These are phyloP conservation scores for Nymphalis polychloros DNA, from an alignment of 2,888 invertebrate genomes.

Conservation along the genomic window DNA sequence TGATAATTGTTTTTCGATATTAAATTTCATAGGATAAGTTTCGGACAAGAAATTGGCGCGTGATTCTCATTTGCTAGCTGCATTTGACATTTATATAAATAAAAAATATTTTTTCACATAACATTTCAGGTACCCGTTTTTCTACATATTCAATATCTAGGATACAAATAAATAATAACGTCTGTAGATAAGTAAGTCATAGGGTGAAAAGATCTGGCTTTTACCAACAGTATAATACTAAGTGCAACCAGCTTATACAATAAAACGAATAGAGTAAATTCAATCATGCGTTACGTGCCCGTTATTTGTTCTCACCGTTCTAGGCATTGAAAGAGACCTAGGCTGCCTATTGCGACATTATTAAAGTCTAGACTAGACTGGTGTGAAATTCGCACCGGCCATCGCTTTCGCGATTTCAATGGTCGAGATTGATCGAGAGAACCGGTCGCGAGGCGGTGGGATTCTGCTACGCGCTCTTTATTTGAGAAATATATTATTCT, in stretches of 20 bases:
- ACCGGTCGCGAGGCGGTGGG: conserved; percentile 61
- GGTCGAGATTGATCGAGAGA: conserved; percentile 67
- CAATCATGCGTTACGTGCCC: conserved; percentile 57
- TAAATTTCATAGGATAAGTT: background rate
- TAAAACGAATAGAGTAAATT: conserved; percentile 26
- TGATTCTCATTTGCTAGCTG: background rate
- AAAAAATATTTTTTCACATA: background rate
- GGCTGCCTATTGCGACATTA: conserved; percentile 60
- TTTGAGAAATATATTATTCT: conserved; percentile 23
- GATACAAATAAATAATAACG: conserved; percentile 10
- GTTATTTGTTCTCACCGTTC: conserved; percentile 72
- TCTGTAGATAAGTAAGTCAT: conserved; percentile 7
- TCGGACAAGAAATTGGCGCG: background rate
- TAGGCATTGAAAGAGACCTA: conserved; percentile 56
- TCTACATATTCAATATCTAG: background rate
- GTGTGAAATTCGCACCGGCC: conserved; percentile 78
- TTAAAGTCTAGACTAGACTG: conserved; percentile 70
- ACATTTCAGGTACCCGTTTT: background rate
- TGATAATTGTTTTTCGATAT: background rate
- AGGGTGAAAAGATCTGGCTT: conserved; percentile 3
- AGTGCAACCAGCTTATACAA: conserved; percentile 20
- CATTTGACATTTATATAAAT: background rate
- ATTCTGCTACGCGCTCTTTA: conserved; percentile 38
- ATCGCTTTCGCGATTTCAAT: conserved; percentile 74
- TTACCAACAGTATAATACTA: conserved; percentile 22